Base-by-base conservation (phyloP, 2,888 invertebrate genomes). In the Caenorhabditis sulstoni region DNA sequence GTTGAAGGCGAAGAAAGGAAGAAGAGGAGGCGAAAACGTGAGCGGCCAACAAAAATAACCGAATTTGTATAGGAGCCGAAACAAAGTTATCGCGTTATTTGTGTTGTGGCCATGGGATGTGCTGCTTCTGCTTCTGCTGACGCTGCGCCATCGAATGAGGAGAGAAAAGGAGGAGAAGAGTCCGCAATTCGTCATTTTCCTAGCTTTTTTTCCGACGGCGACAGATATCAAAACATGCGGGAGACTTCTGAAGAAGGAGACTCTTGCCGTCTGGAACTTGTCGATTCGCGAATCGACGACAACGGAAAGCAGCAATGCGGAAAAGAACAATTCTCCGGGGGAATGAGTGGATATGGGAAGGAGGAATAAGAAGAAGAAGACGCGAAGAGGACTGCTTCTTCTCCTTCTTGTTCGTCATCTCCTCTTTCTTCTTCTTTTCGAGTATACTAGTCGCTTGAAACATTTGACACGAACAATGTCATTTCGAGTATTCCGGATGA, bases 11-110 rank as follows among this genome's bases (percentile, higher is more conserved):
- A 55, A 29, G 47, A 52, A 52, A 45, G 47, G 29, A 29, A 7
- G 29, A 29, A 29, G 29, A 29, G 29, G 29, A 29, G 50, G 16
- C 29, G 53, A 61, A 45, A 70, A 52, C 57, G 57, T 53, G 64
- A 71, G 64, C 57, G 73, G 64, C 73, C 64, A 73, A 61, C 65
- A 74, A 74, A 74, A 67, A 75, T 75, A 75, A 75, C 75, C 67
- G 29, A 67, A 67, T 75, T 75, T 75, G 75, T 75, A 75, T 67
- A 75, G 75, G 75, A 75, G 76, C 76, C 77, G 77, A 77, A 77
- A 77, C 77, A 77, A 77, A 77, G 77, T 77, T 77, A 77, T 75
- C 75, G 70, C 73, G 68, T 79, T 79, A 75, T 79, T 74, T 75
- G 67, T 62, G 73, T 66, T 67, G 67, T 67, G 71, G 64, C 65